Evolutionary conservation across 2,113 vertebrate genomes (phyloP), one percentile per base, ranked within the genome.

Genomic region (Apodemus speciosus): DNA sequence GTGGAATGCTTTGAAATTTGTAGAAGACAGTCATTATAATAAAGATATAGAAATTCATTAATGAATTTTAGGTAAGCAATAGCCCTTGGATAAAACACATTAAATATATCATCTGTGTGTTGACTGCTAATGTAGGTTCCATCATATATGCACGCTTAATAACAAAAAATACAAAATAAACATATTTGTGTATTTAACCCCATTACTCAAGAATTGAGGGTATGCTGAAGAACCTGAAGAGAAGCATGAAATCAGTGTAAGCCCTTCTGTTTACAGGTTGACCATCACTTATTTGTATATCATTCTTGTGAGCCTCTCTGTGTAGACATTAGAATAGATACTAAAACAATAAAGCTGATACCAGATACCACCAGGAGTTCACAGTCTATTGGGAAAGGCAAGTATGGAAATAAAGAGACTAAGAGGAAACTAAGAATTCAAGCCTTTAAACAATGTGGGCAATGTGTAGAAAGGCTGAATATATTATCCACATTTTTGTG

Each of bases 1-100:
- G 49, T 88, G n/a, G 30, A 79, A 38, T 27, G 11, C 27, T 46
- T 90, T 93, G 13, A 90, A 90, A 83, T 49, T 90, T 72, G 79
- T n/a, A 75, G 4, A 81, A 73, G n/a, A 73, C 27, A n/a, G n/a
- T n/a, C 93, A 77, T 68, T 77, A 1, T 49, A 75, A 83, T 66
- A 20, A 32, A 66, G 73, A 84, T 9, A 35, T 90, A 75, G 11
- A 69, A 69, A 85, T 6, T 92, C 3, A 9, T 30, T 71, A 35
- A 25, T 88, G 1, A 15, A 14, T 13, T 90, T 72, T 58, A 71
- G 53, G 40, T 2, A 49, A 68, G 25, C n/a, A 16, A 79, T 83
- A 71, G 5, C 15, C 27, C 49, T 91, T 53, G 3, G 15, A 92
- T 40, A 16, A 8, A 58, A 4, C 35, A 7, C 9, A 56, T 35